Evolutionary conservation across 2,797 vertebrate genomes (phyloP).

Genomic region (Amblyraja radiata): DNA sequence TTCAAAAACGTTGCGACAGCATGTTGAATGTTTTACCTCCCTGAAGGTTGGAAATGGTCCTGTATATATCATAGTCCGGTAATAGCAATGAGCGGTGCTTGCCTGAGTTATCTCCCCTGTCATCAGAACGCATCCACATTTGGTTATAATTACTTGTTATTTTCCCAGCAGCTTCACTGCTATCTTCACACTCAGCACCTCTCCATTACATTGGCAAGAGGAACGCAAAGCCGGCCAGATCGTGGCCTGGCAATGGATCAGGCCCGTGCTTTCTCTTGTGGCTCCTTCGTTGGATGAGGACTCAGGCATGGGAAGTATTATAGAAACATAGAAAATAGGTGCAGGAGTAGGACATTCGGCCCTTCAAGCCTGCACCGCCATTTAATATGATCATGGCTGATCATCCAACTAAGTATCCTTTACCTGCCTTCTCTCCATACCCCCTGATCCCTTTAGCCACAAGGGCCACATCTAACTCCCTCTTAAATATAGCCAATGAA

Average conservation of each 20-base stretch:
- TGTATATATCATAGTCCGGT: constrained; percentile 32
- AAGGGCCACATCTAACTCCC: too few species aligned
- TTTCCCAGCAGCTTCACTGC: neutral
- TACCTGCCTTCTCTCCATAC: too few species aligned
- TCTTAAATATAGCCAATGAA: too few species aligned
- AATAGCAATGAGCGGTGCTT: neutral
- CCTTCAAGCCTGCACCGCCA: too few species aligned
- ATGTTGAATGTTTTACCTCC: constrained; percentile 1
- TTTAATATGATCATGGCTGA: too few species aligned
- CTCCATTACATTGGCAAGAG: neutral
- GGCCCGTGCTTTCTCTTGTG: constrained; percentile 9
- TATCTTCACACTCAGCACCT: neutral
- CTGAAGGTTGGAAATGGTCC: constrained; percentile 13
- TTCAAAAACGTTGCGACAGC: neutral
- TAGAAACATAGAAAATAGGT: too few species aligned
- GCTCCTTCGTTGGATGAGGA: neutral
- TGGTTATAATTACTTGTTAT: constrained; percentile 1
- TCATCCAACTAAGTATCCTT: too few species aligned
- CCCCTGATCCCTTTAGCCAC: too few species aligned
- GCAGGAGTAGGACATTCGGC: too few species aligned
- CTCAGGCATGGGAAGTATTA: neutral
- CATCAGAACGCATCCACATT: neutral
- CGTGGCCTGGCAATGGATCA: neutral
- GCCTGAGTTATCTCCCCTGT: constrained; percentile 23
- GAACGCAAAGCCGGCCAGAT: neutral